Base-by-base conservation (phyloP, 1,140 invertebrate species). In the Ptiloglossa arizonensis region DNA sequence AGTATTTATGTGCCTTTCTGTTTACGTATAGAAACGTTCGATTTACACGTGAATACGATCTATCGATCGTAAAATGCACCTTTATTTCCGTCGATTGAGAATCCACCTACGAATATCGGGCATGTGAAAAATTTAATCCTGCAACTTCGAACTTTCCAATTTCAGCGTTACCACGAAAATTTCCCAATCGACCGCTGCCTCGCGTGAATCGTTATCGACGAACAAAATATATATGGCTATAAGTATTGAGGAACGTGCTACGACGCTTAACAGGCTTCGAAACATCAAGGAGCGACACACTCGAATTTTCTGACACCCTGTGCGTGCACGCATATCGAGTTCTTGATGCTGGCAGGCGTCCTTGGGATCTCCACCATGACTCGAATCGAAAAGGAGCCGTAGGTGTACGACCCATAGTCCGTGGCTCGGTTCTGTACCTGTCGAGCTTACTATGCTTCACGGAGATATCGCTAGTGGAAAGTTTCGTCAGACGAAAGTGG, bases 311-410 rank as follows among this genome's bases (percentile, higher is more conserved):
- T 54, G 13, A 69, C 73, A 76, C 73, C 66, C 32, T 29, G 27
- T 76, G 59, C 22, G 22, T 69, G 6, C 27, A 54, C 54, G 70
- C 24, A 60, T 50, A 56, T 56, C 35, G 79, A 27, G 63, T 54
- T 69, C 11, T 15, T 69, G 71, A 80, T 80, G 71, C 64, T 71
- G 52, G 77, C 38, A 50, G 5, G 32, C 57, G 82, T 70, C 83
- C 83, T 86, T 85, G 82, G 48, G 44, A 38, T 32, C 69, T 81
- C 79, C 67, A 79, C 48, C 82, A 86, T 85, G 83, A 86, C 82
- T 86, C 79, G 82, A 86, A 86, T 86, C 60, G 79, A 79, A 81
- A 86, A 86, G 67, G 52, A 81, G 64, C 59, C 59, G 64, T 80
- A 74, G 82, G 82, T 85, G 71, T 72, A 82, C 67, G 84, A 82